These are phyloP conservation scores for Zosterops japonicus DNA, from an alignment of 2,113 vertebrate genomes.

Conservation along the genomic window DNA sequence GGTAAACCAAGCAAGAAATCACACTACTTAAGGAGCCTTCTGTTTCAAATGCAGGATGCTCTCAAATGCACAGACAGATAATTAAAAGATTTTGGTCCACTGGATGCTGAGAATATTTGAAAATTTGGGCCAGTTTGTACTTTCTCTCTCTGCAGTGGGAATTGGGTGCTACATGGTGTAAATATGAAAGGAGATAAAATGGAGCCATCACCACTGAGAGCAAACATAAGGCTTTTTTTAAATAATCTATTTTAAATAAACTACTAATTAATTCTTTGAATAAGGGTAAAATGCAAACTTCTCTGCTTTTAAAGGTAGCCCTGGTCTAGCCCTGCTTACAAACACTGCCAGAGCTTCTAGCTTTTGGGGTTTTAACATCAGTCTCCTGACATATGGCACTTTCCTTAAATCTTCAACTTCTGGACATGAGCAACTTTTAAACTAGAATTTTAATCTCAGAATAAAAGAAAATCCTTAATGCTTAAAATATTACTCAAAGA, in stretches of 20 bases:
- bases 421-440: not conserved
- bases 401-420: not conserved
- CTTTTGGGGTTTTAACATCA: not conserved
- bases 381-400: not conserved
- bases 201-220: not conserved
- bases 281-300: not conserved
- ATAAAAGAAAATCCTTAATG: not conserved
- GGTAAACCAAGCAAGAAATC: not conserved
- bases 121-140: conserved; percentile 11
- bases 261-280: not conserved
- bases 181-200: not conserved
- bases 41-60: not conserved
- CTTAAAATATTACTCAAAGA: not conserved
- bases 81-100: conserved; percentile 28
- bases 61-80: not conserved
- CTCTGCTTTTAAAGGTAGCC: not conserved
- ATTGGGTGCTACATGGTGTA: not conserved
- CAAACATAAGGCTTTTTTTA: not conserved
- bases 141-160: not conserved
- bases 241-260: not conserved
- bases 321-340: not conserved
- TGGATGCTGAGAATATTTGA: not conserved
- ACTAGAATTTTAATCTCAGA: not conserved
- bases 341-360: not conserved
- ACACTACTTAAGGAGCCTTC: not conserved